A percentile compares a stretch with the other conserved stretches of the same genome.
Conservation (phyloP, 92 coral and sea anemone species). For the Desmophyllum pertusum region DNA sequence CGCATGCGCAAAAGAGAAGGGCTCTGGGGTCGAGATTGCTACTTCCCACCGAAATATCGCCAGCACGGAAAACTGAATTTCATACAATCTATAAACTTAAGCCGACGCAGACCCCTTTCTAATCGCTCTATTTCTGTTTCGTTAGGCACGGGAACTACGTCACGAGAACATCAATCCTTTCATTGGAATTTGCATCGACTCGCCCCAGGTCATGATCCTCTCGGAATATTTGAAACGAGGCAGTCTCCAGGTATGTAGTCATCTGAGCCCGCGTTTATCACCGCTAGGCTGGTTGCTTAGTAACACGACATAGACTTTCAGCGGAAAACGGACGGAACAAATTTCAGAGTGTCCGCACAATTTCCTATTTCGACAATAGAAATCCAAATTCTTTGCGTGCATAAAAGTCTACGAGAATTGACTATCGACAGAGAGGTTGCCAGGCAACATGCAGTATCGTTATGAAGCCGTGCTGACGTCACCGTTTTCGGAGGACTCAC, state of each 20-base stretch:
- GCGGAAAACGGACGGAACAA: background rate
- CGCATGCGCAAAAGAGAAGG: too few relatives aligned
- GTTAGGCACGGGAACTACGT: conserved; percentile 82
- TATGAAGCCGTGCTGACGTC: too few relatives aligned
- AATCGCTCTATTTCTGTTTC: background rate
- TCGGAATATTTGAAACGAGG: conserved; percentile 83
- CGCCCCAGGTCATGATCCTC: conserved; percentile 78
- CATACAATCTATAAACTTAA: too few relatives aligned
- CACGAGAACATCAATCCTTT: conserved; percentile 85
- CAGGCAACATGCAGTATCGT: too few relatives aligned
- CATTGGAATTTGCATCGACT: conserved; percentile 83
- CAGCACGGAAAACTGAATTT: too few relatives aligned
- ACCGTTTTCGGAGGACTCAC: too few relatives aligned
- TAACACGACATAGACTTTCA: background rate
- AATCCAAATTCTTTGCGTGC: background rate
- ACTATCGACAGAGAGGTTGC: too few relatives aligned
- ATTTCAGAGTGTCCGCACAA: background rate
- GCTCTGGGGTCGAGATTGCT: too few relatives aligned
- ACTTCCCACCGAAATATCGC: too few relatives aligned
- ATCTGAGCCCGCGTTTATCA: background rate
- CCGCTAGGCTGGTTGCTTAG: background rate
- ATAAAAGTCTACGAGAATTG: too few relatives aligned
- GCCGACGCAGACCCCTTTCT: background rate
- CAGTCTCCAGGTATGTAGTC: conserved; percentile 67
- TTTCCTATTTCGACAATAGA: background rate